Conservation (phyloP, 2,797 vertebrate species). For the Acipenser oxyrinchus region DNA sequence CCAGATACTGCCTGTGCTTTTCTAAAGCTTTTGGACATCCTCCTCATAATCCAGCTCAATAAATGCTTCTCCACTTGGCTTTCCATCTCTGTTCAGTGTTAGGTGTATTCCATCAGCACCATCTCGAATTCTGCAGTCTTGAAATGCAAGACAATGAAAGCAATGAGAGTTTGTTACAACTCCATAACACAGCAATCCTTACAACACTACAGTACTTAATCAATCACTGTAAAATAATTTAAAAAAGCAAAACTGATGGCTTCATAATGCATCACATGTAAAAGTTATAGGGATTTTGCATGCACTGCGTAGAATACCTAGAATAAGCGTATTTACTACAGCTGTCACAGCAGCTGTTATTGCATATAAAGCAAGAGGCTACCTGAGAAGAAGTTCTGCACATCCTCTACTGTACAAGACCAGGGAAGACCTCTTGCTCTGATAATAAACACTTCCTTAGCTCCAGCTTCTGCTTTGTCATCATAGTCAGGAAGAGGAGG, state of each 20-base stretch:
- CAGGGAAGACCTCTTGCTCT: conserved; percentile 78
- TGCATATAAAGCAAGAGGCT: conserved; percentile 8
- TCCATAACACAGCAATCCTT: too few relatives aligned
- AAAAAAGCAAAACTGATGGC: too few relatives aligned
- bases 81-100: conserved; percentile 63
- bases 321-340: too few relatives aligned
- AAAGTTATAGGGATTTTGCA: too few relatives aligned
- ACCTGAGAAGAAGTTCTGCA: conserved; percentile 85
- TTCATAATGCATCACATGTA: too few relatives aligned
- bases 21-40: conserved; percentile 78
- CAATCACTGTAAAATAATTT: too few relatives aligned
- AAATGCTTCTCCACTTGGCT: conserved; percentile 73
- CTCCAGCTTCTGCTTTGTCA: conserved; percentile 24
- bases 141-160: conserved; percentile 14
- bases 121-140: conserved; percentile 76
- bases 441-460: conserved; percentile 67
- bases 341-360: too few relatives aligned
- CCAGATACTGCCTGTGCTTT: conserved; percentile 80
- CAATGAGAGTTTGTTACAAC: background rate
- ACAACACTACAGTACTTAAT: too few relatives aligned
- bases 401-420: conserved; percentile 72
- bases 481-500: conserved; percentile 61
- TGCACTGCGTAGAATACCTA: too few relatives aligned
- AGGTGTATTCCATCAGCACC: conserved; percentile 80
- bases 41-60: conserved; percentile 80